Conservation (phyloP, 2,113 vertebrate genomes). For the Gobius niger region DNA sequence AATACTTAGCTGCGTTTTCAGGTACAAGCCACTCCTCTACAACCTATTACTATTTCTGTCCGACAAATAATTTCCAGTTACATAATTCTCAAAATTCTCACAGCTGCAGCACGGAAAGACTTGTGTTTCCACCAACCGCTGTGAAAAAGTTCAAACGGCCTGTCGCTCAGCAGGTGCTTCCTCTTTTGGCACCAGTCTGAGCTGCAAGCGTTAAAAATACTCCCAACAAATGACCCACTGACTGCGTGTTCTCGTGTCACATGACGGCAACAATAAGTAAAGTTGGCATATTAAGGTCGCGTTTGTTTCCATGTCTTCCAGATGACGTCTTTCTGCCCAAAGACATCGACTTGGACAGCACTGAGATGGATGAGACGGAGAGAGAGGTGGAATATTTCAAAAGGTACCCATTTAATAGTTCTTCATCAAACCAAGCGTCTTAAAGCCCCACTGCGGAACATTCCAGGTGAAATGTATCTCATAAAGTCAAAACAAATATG, state of each 20-base stretch:
- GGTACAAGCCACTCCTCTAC: too few species aligned
- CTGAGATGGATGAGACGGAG: constrained; percentile 98
- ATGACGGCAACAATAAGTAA: neutral
- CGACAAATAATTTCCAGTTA: constrained; percentile 1
- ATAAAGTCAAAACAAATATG: too few species aligned
- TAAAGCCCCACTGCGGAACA: too few species aligned
- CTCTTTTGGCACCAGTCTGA: neutral
- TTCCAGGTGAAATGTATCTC: too few species aligned
- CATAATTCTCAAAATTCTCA: neutral
- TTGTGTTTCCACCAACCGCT: neutral
- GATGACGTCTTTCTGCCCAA: constrained; percentile 99
- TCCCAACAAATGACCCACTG: neutral
- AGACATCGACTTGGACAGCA: constrained; percentile 96
- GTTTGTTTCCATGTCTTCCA: constrained; percentile 54
- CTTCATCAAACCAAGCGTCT: neutral
- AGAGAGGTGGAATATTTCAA: constrained; percentile 98
- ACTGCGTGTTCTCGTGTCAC: neutral
- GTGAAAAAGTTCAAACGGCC: constrained; percentile 2
- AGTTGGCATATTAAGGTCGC: neutral
- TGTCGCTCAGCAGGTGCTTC: constrained; percentile 2
- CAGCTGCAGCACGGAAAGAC: neutral
- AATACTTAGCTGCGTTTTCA: neutral
- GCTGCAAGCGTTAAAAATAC: neutral
- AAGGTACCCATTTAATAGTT: constrained; percentile 75
- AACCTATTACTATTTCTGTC: neutral